Base-by-base conservation (phyloP, 2,888 invertebrate genomes). In the Octonoba sinensis region DNA sequence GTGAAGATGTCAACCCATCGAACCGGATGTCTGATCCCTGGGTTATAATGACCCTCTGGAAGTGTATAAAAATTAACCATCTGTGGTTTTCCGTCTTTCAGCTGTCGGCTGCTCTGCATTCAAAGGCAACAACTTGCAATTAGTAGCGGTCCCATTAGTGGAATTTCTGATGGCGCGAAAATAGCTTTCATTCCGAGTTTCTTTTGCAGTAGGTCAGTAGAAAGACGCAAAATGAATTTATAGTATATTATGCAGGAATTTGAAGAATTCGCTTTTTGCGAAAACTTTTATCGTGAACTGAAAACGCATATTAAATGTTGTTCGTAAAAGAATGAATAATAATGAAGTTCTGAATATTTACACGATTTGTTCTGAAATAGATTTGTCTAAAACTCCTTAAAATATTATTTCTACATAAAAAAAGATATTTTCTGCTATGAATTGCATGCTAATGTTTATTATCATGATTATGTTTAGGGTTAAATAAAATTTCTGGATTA, bases 51-150 rank as follows among this genome's bases (percentile, higher is more conserved):
- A 76, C 62, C 76, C 67, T 69, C 67, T 76, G 56, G 56, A 62
- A 62, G 64, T 70, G 62, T 77, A 70, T 70, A 64, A 76, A 70
- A 77, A 77, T 77, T 70, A 77, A 64, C 62, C 70, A 64, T 70
- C 76, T 76, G 70, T 64, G 70, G 69, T 49, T 65, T 65, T 54
- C 20, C 18, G 20, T 73, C 65, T 73, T 73, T 24, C 65, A 44
- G 16, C 27, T 64, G 49, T 67, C 64, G 46, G 51, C 51, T 44
- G 20, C 59, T 18, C 54, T 62, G 62, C 46, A 77, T 77, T 64
- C 27, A 49, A 22, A 64, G 64, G 70, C 69, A 44, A 51, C 44
- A 60, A 65, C 20, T n/a, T 62, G 70, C 77, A 77, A 77, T 77
- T 77, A 77, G 70, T 27, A 44, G 36, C 16, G 46, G 20, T 75